Conservation (phyloP, 2,113 vertebrate genomes). For the Mesembrinibis cayennensis region DNA sequence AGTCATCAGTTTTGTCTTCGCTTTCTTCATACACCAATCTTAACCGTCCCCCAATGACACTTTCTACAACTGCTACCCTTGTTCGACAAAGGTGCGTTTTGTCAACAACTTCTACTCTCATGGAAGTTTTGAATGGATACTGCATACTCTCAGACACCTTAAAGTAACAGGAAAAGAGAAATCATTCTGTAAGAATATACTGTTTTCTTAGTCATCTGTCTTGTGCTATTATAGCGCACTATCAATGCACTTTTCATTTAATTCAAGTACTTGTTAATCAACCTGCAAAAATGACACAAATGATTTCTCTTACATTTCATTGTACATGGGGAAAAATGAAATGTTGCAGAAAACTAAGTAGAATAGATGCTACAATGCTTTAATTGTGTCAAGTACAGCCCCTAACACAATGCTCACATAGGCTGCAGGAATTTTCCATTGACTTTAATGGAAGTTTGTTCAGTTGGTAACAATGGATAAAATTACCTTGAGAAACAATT, state of each 20-base stretch:
- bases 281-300: background rate
- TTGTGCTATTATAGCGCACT: background rate
- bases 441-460: background rate
- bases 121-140: slow-evolving; percentile 94
- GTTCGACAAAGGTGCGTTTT: slow-evolving; percentile 96
- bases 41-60: slow-evolving; percentile 91
- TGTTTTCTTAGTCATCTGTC: background rate
- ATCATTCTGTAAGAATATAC: background rate
- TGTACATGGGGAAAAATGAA: background rate
- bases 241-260: background rate
- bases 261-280: background rate
- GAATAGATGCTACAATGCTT: background rate
- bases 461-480: background rate
- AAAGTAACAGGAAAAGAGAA: slow-evolving; percentile 4
- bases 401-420: background rate
- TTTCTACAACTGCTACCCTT: slow-evolving; percentile 92
- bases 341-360: background rate
- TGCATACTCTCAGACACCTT: slow-evolving; percentile 95
- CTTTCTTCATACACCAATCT: slow-evolving; percentile 94
- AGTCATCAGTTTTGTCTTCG: slow-evolving; percentile 92
- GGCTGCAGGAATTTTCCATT: background rate
- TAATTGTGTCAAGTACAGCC: background rate
- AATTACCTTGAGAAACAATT: background rate
- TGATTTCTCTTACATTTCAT: background rate
- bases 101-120: slow-evolving; percentile 98